Evolutionary conservation across 2,113 vertebrate genomes (phyloP), one percentile per base, ranked within the genome.

Genomic region (Alligator mississippiensis): DNA sequence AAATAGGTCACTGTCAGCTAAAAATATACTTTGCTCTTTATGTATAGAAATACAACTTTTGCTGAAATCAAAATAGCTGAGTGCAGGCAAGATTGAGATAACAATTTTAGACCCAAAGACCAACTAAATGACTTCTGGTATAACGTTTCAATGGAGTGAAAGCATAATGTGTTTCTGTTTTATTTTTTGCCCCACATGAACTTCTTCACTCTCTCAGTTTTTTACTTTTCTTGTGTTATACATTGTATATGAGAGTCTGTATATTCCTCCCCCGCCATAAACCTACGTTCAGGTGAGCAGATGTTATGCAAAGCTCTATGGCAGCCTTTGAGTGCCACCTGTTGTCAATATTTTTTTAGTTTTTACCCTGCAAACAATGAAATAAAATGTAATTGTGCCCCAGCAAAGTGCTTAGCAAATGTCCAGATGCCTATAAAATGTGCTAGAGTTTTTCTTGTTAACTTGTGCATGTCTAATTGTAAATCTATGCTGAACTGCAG

Each of bases 401-500:
- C 22, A 79, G 77, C 28, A 38, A 87, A 13, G 18, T 88, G 87
- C 54, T 90, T 92, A n/a, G 11, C 62, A 91, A 75, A 58, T 19
- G 21, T 27, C 6, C 54, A 80, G 18, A 47, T 74, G 87, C 21
- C 38, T 3, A 58, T 55, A 24, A 34, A 68, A 54, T 3, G 4
- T 47, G 87, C 25, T 25, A 82, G 22, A 62, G 68, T 87, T 5
- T 28, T 82, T 77, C 9, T 22, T 93, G 82, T 83, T 54, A 27
- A 17, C 90, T 28, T 9, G 4, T n/a, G 25, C 24, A 22, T 66
- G 64, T 85, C 87, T 78, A 60, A 0, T 1, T 90, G 74, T 75
- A 92, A 89, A 88, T 86, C 24, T 83, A 77, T 60, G 75, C 92
- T 94, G 79, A 89, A 66, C 17, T 70, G 90, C 60, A 22, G 47